Base-by-base conservation (phyloP, 2,797 vertebrate genomes). In the Paedocypris micromegethes region DNA sequence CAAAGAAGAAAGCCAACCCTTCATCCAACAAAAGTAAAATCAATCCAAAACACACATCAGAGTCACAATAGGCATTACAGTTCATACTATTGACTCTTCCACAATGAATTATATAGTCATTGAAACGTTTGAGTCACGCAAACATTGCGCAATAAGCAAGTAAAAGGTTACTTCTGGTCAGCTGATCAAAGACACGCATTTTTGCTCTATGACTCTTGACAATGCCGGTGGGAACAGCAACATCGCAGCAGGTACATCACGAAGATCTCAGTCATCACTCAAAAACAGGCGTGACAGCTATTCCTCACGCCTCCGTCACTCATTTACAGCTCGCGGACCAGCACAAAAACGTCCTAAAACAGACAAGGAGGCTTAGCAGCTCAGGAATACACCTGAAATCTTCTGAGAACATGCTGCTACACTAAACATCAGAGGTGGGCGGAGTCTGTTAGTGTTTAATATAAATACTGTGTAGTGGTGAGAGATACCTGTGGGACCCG, bases 211-310 rank as follows among this genome's bases (percentile, higher is more conserved):
- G 37, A 45, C 37, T 43, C 52, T 23, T 66, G 51, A 65, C 45
- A 67, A 41, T 64, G 53, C 40, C 38, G 59, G 72, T 51, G 38
- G 53, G 5, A 1, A 62, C 1, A 58, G 41, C 4, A 41, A 54
- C 78, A 48, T 67, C 9, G 4, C 39, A 23, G 4, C 38, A 61
- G 5, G 9, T 45, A 8, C 41, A 38, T 72, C 64, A 3, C 66
- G 47, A 75, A 72, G 5, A 66, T 58, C 54, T 69, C 39, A 49
- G 49, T 40, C 59, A 58, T 62, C 59, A 68, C 47, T 45, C 50
- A 57, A 66, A n/a, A 45, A 7, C n/a, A 49, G 40, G 5, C 2
- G 59, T 62, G 57, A 39, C 69, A 60, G 23, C 42, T 4, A 6
- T 52, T 6, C 1, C 5, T 23, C 23, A 23, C 23, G 41, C 44